Evolutionary conservation across 2,113 vertebrate genomes (phyloP), one percentile per base, ranked within the genome.

Genomic region (Sylvietta virens): DNA sequence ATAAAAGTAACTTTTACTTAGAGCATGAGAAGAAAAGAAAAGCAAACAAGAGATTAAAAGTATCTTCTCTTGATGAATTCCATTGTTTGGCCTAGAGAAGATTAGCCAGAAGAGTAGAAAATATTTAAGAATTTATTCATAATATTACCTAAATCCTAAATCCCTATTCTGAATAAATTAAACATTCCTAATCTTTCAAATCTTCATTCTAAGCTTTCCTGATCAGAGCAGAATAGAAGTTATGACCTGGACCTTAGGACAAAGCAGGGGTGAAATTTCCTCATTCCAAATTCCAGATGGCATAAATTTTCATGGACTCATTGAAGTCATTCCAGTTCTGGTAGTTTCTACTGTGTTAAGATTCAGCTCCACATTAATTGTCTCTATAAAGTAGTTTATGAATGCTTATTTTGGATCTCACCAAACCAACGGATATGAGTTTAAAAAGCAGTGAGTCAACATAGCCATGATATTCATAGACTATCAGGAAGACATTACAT

Each of bases 1-100:
- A 96, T 87, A 95, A 93, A 95, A 81, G 77, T 81, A 93, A 90
- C 88, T 96, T 95, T 93, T 90, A 94, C 83, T 93, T 83, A 88
- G 60, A 92, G 80, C 53, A 62, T 26, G n/a, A 86, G 51, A 90
- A 88, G 67, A 88, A 97, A 95, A 88, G 80, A 53, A 95, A 96
- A 83, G 92, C 72, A 90, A 90, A 90, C 45, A 92, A 73, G 40
- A 95, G 88, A 90, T 86, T 90, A 86, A 81, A 92, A 90, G 18
- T 81, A 86, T 71, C 0, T 0, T 77, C 58, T 88, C 65, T 62
- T 91, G 82, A 92, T 88, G 64, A 92, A 94, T 96, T 65, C 60
- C 31, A 83, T 47, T 70, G 74, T 83, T 92, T 86, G 67, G 93
- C 62, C 88, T 81, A 86, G 53, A 92, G 85, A 93, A 94, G 79